phyloP scores from a whole-genome alignment of 2,113 vertebrate species.

The Pleuronectes platessa region DNA sequence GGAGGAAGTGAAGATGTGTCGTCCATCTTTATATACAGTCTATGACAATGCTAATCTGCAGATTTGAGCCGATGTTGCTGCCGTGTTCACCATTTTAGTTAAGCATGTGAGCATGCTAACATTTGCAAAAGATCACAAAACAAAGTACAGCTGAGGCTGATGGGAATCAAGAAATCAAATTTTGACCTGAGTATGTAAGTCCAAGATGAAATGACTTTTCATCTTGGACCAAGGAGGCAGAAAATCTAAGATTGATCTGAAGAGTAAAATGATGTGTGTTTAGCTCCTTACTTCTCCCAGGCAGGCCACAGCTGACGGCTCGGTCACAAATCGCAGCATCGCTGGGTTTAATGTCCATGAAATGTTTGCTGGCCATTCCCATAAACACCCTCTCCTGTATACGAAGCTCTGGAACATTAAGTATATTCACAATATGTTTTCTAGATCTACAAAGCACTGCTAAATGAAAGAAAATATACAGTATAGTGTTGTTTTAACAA shows the following conservation, averaged over 20 bases:
- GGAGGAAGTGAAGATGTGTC: too few relatives aligned
- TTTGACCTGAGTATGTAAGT: background rate
- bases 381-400: slow-evolving; percentile 86
- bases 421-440: background rate
- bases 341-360: slow-evolving; percentile 83
- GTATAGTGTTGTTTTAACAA: slow-evolving; percentile 1
- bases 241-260: background rate
- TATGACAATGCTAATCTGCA: too few relatives aligned
- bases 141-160: background rate
- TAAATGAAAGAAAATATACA: background rate
- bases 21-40: too few relatives aligned
- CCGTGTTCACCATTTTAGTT: background rate
- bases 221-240: background rate
- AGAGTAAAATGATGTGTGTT: background rate
- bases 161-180: background rate
- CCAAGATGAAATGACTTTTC: background rate
- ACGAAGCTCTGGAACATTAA: slow-evolving; percentile 77
- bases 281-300: slow-evolving; percentile 75
- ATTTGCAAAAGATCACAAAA: background rate
- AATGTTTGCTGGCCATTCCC: slow-evolving; percentile 83
- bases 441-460: background rate
- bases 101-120: background rate
- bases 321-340: slow-evolving; percentile 83
- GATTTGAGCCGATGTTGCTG: background rate
- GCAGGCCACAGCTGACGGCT: slow-evolving; percentile 67